Evolutionary conservation across 2,113 vertebrate genomes (phyloP).

Genomic region (Bambusicola thoracicus): DNA sequence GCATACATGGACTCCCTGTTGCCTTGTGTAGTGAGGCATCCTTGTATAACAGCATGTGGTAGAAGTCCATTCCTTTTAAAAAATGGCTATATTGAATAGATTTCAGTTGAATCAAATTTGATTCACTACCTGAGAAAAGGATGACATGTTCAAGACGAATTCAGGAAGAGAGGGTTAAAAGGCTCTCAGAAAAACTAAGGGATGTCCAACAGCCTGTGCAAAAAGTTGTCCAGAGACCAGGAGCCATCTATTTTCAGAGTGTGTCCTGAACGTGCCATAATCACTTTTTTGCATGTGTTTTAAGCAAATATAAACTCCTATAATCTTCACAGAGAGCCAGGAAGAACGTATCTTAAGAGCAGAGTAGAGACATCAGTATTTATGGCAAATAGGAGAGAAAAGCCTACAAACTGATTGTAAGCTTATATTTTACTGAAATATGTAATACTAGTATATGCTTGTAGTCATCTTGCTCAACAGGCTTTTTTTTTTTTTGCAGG

Average conservation of each 20-base stretch:
- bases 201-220: fast-evolving
- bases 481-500: not conserved
- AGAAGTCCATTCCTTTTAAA: not conserved
- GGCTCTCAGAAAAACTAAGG: not conserved
- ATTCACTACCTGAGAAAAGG: not conserved
- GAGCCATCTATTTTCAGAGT: not conserved
- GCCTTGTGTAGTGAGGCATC: not conserved
- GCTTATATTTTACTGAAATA: not conserved
- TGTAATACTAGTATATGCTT: not conserved
- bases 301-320: not conserved
- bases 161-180: not conserved
- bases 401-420: not conserved
- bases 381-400: not conserved
- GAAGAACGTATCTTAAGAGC: not conserved
- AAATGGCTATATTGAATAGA: not conserved
- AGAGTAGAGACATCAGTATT: not conserved
- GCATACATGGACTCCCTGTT: not conserved
- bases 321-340: not conserved
- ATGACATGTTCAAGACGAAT: not conserved
- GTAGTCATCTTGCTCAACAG: not conserved
- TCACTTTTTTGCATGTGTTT: not conserved
- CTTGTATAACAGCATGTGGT: not conserved
- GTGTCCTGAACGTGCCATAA: not conserved
- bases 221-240: not conserved
- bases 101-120: not conserved